Evolutionary conservation across 2,797 vertebrate species (phyloP), one percentile per base, ranked within the genome.

Genomic region (Necrosyrtes monachus): DNA sequence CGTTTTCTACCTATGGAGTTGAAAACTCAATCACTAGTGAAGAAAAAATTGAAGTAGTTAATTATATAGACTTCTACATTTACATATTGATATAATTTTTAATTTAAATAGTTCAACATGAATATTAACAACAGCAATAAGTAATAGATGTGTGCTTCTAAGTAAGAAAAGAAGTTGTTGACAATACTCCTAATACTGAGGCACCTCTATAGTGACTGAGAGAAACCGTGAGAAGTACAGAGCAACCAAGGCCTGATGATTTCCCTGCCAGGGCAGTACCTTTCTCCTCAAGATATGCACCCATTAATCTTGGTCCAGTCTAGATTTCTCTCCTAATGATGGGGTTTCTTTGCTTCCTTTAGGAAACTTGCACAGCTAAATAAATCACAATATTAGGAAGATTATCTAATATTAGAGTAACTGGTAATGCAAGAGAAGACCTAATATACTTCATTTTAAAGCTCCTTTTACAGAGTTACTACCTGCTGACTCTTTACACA

Each of bases 21-120:
- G 69, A 96, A 94, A 97, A 96, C 25, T 97, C 89, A 95, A 65
- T 86, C 92, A 76, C 7, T 65, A 90, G 18, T 37, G 23, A 95
- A 89, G 85, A 96, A 88, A 85, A 72, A 96, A 92, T 76, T 74
- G 39, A 15, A 30, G 11, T 54, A 96, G 74, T 97, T 97, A 96
- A 81, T 65, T 85, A 87, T 69, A 88, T 13, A 53, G 25, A 82
- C 39, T 83, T 92, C 53, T 85, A n/a, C 77, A 79, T 95, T 96
- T 95, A 41, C 12, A 11, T 72, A 93, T 91, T 94, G 35, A 92
- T 94, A 59, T 94, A 35, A 24, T 65, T 91, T 95, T 97, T 90
- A 60, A 70, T 96, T 89, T 72, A 90, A 96, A 92, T 85, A 74
- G 46, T 85, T 75, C 57, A 37, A 76, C 54, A 59, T 39, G 57